Conservation (phyloP, 2,797 vertebrate species). For the Sandelia bainsii region DNA sequence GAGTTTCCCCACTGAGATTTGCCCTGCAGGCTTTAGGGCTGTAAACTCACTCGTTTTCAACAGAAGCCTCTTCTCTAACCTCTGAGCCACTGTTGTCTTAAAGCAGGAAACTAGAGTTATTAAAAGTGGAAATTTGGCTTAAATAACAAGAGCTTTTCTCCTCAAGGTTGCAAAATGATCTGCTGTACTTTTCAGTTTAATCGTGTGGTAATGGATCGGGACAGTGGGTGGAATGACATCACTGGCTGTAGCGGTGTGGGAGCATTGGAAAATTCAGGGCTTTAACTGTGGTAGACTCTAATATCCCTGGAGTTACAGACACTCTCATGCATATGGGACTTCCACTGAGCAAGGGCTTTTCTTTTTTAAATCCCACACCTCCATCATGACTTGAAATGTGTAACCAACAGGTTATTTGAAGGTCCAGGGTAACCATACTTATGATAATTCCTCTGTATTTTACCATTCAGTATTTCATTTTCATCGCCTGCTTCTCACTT, state of each 20-base stretch:
- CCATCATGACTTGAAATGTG: slow-evolving; percentile 12
- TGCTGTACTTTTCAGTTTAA: background rate
- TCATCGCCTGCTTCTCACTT: background rate
- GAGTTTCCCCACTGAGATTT: too few species aligned
- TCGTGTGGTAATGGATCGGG: background rate
- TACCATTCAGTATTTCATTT: background rate
- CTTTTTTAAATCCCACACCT: slow-evolving; percentile 53
- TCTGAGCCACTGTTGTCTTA: slow-evolving; percentile 18
- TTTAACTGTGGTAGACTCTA: slow-evolving; percentile 11
- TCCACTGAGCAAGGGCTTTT: slow-evolving; percentile 20
- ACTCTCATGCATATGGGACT: slow-evolving; percentile 13
- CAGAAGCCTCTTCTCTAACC: slow-evolving; percentile 14
- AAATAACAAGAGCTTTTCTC: slow-evolving; percentile 38
- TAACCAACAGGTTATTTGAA: slow-evolving; percentile 2
- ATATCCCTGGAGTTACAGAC: slow-evolving; percentile 62
- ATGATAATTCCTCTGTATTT: background rate
- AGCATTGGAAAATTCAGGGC: slow-evolving; percentile 10
- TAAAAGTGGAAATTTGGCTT: slow-evolving; percentile 42
- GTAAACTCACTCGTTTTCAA: slow-evolving; percentile 13
- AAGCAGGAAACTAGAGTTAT: slow-evolving; percentile 16
- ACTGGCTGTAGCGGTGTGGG: too few species aligned
- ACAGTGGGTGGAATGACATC: background rate
- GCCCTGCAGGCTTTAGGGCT: background rate
- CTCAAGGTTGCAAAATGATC: background rate
- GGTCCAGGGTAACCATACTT: slow-evolving; percentile 12